Conservation (phyloP, 1,140 invertebrate genomes). For the Copidosoma floridanum region DNA sequence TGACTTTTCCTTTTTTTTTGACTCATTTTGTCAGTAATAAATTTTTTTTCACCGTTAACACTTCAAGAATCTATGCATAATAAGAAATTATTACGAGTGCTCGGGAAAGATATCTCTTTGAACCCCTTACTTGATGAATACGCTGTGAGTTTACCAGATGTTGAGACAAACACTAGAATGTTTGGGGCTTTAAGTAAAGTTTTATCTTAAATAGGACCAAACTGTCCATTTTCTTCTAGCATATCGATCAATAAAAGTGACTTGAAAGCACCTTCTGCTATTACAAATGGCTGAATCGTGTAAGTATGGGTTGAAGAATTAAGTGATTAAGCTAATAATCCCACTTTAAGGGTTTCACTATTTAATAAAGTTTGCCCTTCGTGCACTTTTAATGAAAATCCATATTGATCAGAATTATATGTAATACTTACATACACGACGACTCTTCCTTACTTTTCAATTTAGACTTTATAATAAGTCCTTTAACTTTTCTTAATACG, state of each 20-base stretch:
- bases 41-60: too few species aligned
- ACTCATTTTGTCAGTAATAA: too few species aligned
- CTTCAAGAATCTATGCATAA: too few species aligned
- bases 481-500: not conserved
- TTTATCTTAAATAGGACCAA: constrained; percentile 22
- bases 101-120: too few species aligned
- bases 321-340: not conserved
- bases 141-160: too few species aligned
- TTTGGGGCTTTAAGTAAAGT: constrained; percentile 18
- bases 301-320: constrained; percentile 19
- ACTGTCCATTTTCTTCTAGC: constrained; percentile 24
- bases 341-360: not conserved
- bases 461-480: not conserved
- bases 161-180: constrained; percentile 10
- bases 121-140: too few species aligned
- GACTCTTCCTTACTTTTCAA: not conserved
- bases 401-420: constrained; percentile 9
- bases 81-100: too few species aligned
- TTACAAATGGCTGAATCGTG: constrained; percentile 18
- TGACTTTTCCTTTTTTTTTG: too few species aligned
- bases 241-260: constrained; percentile 24
- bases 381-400: constrained; percentile 18
- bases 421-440: too few species aligned
- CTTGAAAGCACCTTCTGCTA: constrained; percentile 1
- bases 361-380: constrained; percentile 10